Evolutionary conservation across 2,797 vertebrate species (phyloP).

Genomic region (Gobio occitaniae): DNA sequence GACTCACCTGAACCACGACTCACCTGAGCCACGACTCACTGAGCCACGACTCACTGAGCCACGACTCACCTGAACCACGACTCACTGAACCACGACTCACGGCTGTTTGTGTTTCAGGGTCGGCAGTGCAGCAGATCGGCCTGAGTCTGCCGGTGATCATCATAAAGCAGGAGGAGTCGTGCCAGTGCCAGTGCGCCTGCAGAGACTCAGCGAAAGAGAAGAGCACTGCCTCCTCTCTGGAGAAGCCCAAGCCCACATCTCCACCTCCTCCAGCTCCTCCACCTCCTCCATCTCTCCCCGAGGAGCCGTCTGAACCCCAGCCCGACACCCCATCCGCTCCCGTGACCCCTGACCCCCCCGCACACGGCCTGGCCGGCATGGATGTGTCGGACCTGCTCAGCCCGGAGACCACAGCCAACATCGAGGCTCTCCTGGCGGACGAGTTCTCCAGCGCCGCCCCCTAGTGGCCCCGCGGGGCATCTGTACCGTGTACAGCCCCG

Average conservation of each 20-base stretch:
- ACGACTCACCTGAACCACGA: no score
- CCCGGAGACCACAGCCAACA: constrained; percentile 83
- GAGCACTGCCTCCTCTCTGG: constrained; percentile 73
- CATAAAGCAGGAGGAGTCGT: constrained; percentile 99
- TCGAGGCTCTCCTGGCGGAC: constrained; percentile 91
- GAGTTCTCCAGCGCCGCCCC: constrained; percentile 83
- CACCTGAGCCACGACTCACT: no score
- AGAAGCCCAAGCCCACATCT: constrained; percentile 61
- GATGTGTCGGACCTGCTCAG: constrained; percentile 93
- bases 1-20: no score
- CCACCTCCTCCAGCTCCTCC: constrained; percentile 61
- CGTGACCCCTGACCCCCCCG: constrained; percentile 66
- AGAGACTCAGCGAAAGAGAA: constrained; percentile 93
- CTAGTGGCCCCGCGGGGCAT: constrained; percentile 72
- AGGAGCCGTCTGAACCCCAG: constrained; percentile 70
- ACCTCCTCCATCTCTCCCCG: constrained; percentile 66
- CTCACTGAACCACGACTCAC: no score
- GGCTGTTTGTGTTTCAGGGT: constrained; percentile 77
- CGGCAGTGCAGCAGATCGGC: constrained; percentile 94
- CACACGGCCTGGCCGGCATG: constrained; percentile 88
- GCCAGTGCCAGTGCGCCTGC: constrained; percentile 97
- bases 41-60: no score
- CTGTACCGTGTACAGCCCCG: constrained; percentile 10
- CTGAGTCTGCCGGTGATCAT: constrained; percentile 98
- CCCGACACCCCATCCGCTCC: constrained; percentile 50